Evolutionary conservation across 2,797 vertebrate species (phyloP), one percentile per base, ranked within the genome.

Genomic region (Cygnus olor): DNA sequence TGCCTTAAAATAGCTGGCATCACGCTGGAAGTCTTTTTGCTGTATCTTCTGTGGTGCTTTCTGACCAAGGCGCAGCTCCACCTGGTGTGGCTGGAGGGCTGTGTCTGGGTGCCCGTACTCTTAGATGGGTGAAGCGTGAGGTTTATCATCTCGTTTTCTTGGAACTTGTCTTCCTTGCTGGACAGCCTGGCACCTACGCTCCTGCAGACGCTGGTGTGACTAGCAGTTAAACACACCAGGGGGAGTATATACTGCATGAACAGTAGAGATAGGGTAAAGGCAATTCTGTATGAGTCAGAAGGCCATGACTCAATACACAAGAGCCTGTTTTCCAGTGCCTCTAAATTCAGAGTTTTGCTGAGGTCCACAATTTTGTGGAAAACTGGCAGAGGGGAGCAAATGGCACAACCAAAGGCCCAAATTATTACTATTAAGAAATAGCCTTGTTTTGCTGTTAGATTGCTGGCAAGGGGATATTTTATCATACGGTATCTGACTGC

Each of bases 401-500:
- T 97, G 1, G 96, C 97, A 80, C 98, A 98, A 58, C 98, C 98
- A 20, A 98, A 80, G 40, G 97, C 96, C 98, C 98, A 98, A 44
- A 98, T 97, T 36, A 92, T 94, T 14, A 74, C 97, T 86, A 98
- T 96, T 79, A 98, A 92, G 77, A 98, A 97, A 87, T 98, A 98
- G 69, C 98, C 98, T 66, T 98, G 98, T 74, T 98, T 98, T 79
- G 98, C 94, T 9, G 98, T 98, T 93, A 98, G 93, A 84, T 97
- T 98, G 36, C 96, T 98, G 18, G 98, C 98, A 53, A 98, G 95
- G 11, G 98, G 98, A 47, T 98, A 97, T 47, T 98, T 98, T 93
- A 98, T 98, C 98, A 98, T 98, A 34, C 98, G 97, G 68, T 98
- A 98, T 57, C 98, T 97, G 93, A 98, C 98, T 56, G 98, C 95